Base-by-base conservation (phyloP, 1,140 invertebrate genomes). In the Cyclina sinensis region DNA sequence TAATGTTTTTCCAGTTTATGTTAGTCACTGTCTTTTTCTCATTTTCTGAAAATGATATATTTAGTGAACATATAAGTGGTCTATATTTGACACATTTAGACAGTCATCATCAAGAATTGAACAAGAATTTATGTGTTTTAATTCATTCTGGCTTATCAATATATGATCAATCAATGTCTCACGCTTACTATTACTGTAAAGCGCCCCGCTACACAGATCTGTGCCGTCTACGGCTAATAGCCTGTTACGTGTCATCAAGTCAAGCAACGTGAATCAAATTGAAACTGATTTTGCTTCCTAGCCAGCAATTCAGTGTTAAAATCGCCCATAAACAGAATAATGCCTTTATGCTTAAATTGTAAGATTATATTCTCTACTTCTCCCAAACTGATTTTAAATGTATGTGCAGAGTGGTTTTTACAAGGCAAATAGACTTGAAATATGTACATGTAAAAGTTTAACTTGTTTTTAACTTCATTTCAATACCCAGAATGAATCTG, bases 141-240 rank as follows among this genome's bases (percentile, higher is more conserved):
- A n/a, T n/a, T n/a, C n/a, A n/a, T n/a, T n/a, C n/a, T n/a, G n/a
- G n/a, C n/a, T n/a, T n/a, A n/a, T n/a, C n/a, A n/a, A n/a, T n/a
- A n/a, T n/a, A 76, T 76, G 73, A 76, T 76, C 73, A 76, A 76
- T 76, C 14, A 18, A 7, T 5, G 73, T 43, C 24, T 76, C 35
- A 2, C 43, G 4, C 3, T 12, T 76, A 76, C 73, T 14, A n/a
- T 37, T 43, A 39, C 27, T 76, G 30, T 11, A 76, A 5, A 7
- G 4, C 16, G 73, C 43, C 35, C 73, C 73, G 16, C 35, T 43
- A n/a, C 73, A 76, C 24, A 76, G 3, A 14, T 27, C n/a, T 37
- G n/a, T 16, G 3, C 35, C 43, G 16, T 76, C n/a, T 43, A 76
- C 14, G 3, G 73, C 73, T 3, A 76, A 7, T 2, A 76, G 73